A percentile compares a stretch with the other conserved stretches of the same genome.
Conservation (phyloP, 2,888 invertebrate species). For the Stegana nigrithorax region DNA sequence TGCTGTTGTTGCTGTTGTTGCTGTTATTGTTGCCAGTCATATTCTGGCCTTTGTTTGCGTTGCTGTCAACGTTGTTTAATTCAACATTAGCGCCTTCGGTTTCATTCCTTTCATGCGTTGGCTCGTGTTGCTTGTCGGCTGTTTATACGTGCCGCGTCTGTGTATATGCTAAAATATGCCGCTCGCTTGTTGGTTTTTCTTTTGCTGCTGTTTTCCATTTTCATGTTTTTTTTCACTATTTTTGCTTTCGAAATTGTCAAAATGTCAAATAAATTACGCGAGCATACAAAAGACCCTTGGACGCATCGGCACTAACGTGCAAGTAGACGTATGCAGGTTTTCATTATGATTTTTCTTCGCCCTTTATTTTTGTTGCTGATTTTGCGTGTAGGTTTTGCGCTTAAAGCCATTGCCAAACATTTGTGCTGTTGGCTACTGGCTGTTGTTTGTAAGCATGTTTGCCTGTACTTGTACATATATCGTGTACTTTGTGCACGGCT, state of each 20-base stretch:
- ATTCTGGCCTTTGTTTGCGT: conserved; percentile 44
- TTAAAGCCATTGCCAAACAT: no score
- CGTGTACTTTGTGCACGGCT: no score
- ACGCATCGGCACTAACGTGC: neutral
- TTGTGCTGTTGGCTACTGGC: no score
- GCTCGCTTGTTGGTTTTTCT: no score
- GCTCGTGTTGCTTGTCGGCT: neutral
- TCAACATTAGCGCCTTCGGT: conserved; percentile 55
- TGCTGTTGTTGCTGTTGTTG: no score
- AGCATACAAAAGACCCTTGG: conserved; percentile 3
- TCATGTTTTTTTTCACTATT: conserved; percentile 12
- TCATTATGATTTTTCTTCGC: no score
- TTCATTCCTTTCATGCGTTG: neutral
- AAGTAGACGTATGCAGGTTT: neutral
- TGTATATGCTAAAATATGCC: neutral
- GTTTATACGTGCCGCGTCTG: neutral
- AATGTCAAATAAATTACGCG: conserved; percentile 56
- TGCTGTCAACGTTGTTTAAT: conserved; percentile 58
- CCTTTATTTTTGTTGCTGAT: no score
- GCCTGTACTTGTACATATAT: no score
- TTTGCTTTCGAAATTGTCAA: conserved; percentile 48
- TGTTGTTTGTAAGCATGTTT: no score
- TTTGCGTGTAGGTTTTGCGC: no score
- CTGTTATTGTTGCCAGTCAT: neutral
- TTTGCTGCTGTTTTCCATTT: conserved; percentile 26